Conservation (phyloP, 2,888 invertebrate genomes). For the Drosophila leonis region DNA sequence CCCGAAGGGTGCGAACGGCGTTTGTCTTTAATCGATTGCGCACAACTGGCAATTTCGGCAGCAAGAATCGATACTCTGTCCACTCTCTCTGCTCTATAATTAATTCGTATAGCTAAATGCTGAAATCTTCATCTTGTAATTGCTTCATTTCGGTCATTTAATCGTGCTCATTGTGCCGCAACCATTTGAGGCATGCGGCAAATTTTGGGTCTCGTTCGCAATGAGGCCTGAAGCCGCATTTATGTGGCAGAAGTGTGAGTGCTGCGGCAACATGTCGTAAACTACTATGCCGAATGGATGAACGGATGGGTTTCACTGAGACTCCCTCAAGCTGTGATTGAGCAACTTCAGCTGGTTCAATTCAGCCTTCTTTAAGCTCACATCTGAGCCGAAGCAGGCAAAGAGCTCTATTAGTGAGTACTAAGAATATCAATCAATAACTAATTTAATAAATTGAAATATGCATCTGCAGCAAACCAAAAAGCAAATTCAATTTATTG, state of each 20-base stretch:
- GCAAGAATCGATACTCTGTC: neutral
- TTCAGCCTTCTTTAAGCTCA: neutral
- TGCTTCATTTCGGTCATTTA: neutral
- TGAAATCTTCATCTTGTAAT: neutral
- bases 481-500: neutral
- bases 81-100: neutral
- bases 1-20: neutral
- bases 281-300: neutral
- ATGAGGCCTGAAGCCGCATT: neutral
- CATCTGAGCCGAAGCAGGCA: neutral
- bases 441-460: neutral
- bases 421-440: neutral
- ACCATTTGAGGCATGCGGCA: neutral
- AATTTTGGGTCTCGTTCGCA: neutral
- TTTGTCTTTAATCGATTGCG: neutral
- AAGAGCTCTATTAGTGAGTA: neutral
- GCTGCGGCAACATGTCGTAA: neutral
- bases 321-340: neutral
- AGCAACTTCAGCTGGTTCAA: neutral
- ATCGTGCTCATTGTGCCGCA: neutral
- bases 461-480: neutral
- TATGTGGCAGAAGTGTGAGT: neutral
- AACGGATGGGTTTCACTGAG: neutral
- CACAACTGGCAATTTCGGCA: neutral
- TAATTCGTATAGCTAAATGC: neutral